Conservation (phyloP, 1,140 invertebrate genomes). For the Monochamus saltuarius region DNA sequence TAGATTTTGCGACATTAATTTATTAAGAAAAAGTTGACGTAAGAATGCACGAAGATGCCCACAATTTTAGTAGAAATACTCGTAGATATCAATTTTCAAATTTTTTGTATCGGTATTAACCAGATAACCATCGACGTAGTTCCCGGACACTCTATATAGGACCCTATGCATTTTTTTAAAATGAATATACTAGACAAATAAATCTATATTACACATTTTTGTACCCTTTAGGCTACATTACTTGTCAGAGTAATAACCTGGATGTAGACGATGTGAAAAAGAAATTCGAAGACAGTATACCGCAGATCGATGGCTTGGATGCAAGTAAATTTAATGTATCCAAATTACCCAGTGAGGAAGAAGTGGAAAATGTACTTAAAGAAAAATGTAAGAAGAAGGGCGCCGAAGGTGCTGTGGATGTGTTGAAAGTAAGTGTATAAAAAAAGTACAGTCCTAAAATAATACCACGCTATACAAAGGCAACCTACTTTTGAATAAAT, state of each 20-base stretch:
- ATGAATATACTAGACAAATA: no score
- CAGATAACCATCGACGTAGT: no score
- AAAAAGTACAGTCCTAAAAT: neutral
- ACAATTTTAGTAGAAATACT: no score
- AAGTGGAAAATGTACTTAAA: conserved; percentile 31
- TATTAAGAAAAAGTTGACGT: no score
- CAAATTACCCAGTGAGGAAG: conserved; percentile 26
- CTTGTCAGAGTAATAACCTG: conserved; percentile 12
- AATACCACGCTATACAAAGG: neutral
- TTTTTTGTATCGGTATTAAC: no score
- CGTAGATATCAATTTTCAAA: no score
- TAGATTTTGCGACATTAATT: no score
- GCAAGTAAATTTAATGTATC: conserved; percentile 21
- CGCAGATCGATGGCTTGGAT: conserved; percentile 13
- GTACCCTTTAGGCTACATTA: conserved; percentile 5
- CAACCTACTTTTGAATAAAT: neutral
- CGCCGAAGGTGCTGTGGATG: conserved; percentile 33
- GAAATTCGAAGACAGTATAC: conserved; percentile 19
- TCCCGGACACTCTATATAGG: no score
- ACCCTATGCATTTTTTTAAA: no score
- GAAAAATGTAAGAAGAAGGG: conserved; percentile 44
- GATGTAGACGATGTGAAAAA: conserved; percentile 28
- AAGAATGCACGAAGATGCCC: no score
- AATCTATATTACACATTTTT: conserved; percentile 3
- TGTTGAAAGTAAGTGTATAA: conserved; percentile 26